Base-by-base conservation (phyloP, 1,140 invertebrate species). In the Zaprionus capensis region DNA sequence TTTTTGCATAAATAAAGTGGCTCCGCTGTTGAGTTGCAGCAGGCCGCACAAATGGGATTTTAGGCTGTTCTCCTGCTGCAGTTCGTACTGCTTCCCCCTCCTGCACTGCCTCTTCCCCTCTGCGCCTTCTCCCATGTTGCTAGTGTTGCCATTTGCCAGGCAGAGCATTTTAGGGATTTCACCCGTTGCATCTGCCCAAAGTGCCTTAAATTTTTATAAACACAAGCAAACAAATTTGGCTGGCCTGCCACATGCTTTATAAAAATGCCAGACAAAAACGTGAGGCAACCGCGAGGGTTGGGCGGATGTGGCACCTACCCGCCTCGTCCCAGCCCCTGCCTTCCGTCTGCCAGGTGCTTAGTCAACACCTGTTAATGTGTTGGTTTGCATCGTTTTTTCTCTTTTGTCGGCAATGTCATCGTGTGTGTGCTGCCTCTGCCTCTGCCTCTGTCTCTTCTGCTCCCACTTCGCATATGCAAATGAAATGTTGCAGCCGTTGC, bases 341-440 rank as follows among this genome's bases (percentile, higher is more conserved):
- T 17, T 20, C 44, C 36, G 69, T 53, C 58, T 67, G 36, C 38
- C 49, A 55, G 66, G 77, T 71, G 84, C 85, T 90, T 88, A 88
- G 85, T 88, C 84, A 90, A 88, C 84, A 88, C 84, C 81, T 90
- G 84, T 90, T 90, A 90, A 88, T 88, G 78, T 88, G 73, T 80
- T 72, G 73, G 71, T 69, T 63, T 66, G 51, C 22, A 22, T 24
- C 46, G 17, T 24, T 51, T 20, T 49, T 51, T 20, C 20, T 51
- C 59, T 36, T 55, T 71, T 80, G 46, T 84, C 36, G 57, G 49
- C 81, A 72, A 22, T 51, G 46, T 51, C 46, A 51, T 51, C 31
- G 14, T 46, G 38, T 34, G 22, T 58, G 38, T 31, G 12, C 51
- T 3, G 12, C 38, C 14, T 14, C 1, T 34, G 12, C 14, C 17